These are phyloP conservation scores for Cacoxenus indagator DNA, from an alignment of 2,888 invertebrate species.

Conservation along the genomic window DNA sequence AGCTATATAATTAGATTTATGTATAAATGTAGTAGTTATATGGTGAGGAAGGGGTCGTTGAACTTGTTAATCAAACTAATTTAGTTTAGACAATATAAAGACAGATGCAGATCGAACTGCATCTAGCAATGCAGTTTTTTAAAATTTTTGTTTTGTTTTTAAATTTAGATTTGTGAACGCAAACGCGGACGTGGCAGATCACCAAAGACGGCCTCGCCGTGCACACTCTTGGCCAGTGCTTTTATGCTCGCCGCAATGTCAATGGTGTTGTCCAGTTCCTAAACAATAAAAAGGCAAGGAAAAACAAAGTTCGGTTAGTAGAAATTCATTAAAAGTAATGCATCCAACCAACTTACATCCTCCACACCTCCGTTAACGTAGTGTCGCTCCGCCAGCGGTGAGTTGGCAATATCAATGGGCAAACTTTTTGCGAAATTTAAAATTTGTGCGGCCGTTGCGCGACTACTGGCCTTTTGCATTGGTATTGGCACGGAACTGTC, in stretches of 20 bases:
- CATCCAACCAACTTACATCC: slow-evolving; percentile 54
- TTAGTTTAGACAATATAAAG: not conserved
- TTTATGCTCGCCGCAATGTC: slow-evolving; percentile 93
- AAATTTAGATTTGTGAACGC: slow-evolving; percentile 84
- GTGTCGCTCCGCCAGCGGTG: slow-evolving; percentile 50
- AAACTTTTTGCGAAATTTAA: slow-evolving; percentile 79
- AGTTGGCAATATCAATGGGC: slow-evolving; percentile 81
- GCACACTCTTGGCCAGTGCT: slow-evolving; percentile 91
- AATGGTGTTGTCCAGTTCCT: slow-evolving; percentile 75
- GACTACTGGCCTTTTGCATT: slow-evolving; percentile 36
- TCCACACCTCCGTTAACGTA: slow-evolving; percentile 50
- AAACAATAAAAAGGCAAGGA: slow-evolving; percentile 1
- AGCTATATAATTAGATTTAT: not conserved
- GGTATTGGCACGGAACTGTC: slow-evolving; percentile 65
- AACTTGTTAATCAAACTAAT: not conserved
- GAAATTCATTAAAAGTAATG: not conserved
- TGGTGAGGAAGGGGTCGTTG: too few relatives aligned
- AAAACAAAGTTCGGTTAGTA: not conserved
- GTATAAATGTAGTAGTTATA: not conserved
- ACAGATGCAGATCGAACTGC: not conserved
- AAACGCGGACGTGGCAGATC: slow-evolving; percentile 89
- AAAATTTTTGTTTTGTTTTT: too few relatives aligned
- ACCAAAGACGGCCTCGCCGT: slow-evolving; percentile 88
- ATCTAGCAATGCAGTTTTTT: too few relatives aligned
- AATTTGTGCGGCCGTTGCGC: slow-evolving; percentile 40